Percentiles rank a stretch among this genome's conserved stretches.
Evolutionary conservation across 2,797 vertebrate species (phyloP).

Genomic region (Semaprochilodus insignis): DNA sequence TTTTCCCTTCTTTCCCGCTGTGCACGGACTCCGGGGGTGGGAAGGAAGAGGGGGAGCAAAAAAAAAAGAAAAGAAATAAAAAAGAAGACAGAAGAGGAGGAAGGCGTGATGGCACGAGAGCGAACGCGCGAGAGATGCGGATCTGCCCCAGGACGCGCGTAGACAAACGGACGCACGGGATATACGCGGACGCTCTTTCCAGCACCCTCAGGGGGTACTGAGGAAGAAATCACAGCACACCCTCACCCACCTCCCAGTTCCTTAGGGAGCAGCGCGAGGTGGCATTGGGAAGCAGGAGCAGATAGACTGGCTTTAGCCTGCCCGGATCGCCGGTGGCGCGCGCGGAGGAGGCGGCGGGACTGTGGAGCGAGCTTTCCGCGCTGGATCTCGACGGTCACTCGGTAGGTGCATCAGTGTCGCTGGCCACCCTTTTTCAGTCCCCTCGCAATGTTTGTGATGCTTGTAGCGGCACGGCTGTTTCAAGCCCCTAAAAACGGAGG

Average conservation of each 20-base stretch:
- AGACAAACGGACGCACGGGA: background rate
- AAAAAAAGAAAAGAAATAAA: background rate
- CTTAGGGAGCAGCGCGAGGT: background rate
- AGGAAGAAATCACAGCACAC: background rate
- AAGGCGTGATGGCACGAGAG: conserved; percentile 75
- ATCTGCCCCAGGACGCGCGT: conserved; percentile 69
- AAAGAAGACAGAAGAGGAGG: conserved; percentile 3
- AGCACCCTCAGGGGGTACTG: background rate
- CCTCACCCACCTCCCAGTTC: background rate
- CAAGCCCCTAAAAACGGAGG: background rate
- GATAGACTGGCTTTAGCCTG: background rate
- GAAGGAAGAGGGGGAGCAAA: background rate
- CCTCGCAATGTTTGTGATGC: background rate
- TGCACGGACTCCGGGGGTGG: background rate
- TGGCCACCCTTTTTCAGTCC: background rate
- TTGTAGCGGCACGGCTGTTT: background rate
- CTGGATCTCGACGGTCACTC: background rate
- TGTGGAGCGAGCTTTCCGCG: background rate
- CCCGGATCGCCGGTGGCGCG: background rate
- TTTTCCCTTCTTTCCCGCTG: background rate
- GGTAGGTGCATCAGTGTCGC: background rate
- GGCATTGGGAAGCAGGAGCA: background rate
- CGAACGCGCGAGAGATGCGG: conserved; percentile 69
- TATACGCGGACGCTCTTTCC: background rate
- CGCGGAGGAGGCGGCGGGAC: background rate